Evolutionary conservation across 2,888 invertebrate species (phyloP).

Genomic region (Oscheius onirici): DNA sequence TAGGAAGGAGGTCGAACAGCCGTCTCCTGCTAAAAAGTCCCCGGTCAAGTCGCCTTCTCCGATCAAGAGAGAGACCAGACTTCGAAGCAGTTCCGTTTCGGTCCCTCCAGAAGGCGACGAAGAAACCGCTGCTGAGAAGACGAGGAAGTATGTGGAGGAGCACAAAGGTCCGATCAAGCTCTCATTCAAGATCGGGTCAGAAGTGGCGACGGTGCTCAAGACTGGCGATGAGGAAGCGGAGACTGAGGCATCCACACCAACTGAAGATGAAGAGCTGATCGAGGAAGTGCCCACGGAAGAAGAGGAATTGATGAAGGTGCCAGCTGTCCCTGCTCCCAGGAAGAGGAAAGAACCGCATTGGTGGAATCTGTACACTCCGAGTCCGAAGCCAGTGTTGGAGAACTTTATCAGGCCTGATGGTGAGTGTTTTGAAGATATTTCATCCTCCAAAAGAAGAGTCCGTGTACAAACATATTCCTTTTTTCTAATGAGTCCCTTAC

Average conservation of each 20-base stretch:
- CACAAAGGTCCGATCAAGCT: constrained; percentile 17
- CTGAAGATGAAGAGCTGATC: background rate
- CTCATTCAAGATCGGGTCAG: constrained; percentile 3
- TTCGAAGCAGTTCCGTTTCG: too few relatives aligned
- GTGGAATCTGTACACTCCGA: constrained; percentile 36
- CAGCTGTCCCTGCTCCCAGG: background rate
- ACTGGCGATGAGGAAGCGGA: background rate
- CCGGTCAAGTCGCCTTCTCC: background rate
- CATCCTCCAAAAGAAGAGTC: too few relatives aligned
- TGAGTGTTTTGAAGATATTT: background rate
- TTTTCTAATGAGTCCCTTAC: too few relatives aligned
- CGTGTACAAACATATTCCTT: too few relatives aligned
- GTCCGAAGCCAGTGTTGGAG: constrained; percentile 34
- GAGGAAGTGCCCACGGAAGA: background rate
- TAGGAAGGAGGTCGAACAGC: constrained; percentile 2
- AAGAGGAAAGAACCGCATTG: constrained; percentile 5
- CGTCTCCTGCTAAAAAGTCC: background rate
- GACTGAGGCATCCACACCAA: background rate
- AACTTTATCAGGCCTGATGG: constrained; percentile 19
- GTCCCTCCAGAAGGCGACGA: background rate
- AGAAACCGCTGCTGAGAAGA: constrained; percentile 22
- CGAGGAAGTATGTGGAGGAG: constrained; percentile 23
- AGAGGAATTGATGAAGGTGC: background rate
- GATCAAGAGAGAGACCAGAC: background rate
- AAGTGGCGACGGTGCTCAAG: constrained; percentile 2